phyloP scores from a whole-genome alignment of 2,797 vertebrate species.

The Huso huso region DNA sequence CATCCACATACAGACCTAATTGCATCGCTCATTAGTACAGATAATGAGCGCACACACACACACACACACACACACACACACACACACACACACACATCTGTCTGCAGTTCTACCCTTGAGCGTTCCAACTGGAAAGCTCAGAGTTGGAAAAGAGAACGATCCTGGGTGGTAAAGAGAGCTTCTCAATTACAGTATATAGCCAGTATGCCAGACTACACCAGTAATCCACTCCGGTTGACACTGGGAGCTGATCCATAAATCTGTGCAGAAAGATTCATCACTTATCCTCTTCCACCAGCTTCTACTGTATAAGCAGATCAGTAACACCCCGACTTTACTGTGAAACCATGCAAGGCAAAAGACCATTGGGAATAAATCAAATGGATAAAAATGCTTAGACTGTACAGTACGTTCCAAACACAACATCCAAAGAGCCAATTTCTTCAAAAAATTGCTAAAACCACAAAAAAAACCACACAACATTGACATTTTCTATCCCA shows the following conservation, averaged over 20 bases:
- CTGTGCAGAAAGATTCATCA: conserved; percentile 21
- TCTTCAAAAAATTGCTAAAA: too few relatives aligned
- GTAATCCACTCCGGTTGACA: conserved; percentile 58
- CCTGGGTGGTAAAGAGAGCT: conserved; percentile 5
- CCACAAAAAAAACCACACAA: too few relatives aligned
- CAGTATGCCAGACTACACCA: conserved; percentile 42
- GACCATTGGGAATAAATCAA: conserved; percentile 8
- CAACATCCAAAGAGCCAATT: too few relatives aligned
- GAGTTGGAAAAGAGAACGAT: neutral
- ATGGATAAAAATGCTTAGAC: too few relatives aligned
- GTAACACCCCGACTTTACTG: conserved; percentile 11
- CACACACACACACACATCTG: neutral
- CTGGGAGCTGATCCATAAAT: conserved; percentile 52
- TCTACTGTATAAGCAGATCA: conserved; percentile 4
- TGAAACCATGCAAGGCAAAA: too few relatives aligned
- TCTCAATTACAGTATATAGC: conserved; percentile 34
- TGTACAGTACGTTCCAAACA: too few relatives aligned
- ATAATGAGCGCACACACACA: neutral
- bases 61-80: too few relatives aligned
- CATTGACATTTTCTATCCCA: too few relatives aligned
- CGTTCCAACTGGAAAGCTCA: neutral
- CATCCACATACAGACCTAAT: conserved; percentile 6
- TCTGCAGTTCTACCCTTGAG: neutral
- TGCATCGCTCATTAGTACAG: conserved; percentile 13
- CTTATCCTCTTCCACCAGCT: neutral